phyloP scores from a whole-genome alignment of 2,113 vertebrate species.

The Tyto alba region DNA sequence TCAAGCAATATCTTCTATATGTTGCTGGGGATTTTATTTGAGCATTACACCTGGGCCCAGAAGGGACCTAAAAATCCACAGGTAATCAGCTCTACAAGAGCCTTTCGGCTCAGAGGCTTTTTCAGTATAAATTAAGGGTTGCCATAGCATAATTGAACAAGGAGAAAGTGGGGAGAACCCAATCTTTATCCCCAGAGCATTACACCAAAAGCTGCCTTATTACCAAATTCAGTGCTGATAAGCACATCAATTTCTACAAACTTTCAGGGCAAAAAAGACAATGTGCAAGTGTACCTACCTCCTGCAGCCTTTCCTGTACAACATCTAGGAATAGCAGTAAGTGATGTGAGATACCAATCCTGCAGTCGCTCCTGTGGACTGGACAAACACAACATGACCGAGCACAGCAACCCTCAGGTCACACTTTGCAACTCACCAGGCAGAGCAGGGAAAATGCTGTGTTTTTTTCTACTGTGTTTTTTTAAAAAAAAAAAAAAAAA shows the following conservation, averaged over 20 bases:
- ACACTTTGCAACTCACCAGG: background rate
- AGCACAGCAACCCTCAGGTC: no score
- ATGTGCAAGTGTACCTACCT: background rate
- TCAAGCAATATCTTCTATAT: background rate
- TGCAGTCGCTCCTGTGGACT: background rate
- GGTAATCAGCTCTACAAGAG: background rate
- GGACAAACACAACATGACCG: fast-evolving
- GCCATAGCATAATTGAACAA: background rate
- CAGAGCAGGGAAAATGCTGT: background rate
- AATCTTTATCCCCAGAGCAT: background rate
- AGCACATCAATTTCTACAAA: background rate
- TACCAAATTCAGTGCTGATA: background rate
- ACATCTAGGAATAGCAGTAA: background rate
- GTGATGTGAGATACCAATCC: background rate
- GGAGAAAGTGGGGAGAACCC: background rate
- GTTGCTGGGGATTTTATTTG: background rate
- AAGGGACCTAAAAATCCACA: background rate
- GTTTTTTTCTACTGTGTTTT: background rate
- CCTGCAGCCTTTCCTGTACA: no score
- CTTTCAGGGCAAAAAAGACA: background rate
- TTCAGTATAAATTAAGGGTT: background rate
- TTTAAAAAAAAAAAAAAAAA: no score
- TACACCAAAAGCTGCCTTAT: background rate
- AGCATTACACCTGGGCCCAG: background rate
- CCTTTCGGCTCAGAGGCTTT: background rate